phyloP scores from a whole-genome alignment of 2,888 invertebrate genomes.

The Crematogaster levior region DNA sequence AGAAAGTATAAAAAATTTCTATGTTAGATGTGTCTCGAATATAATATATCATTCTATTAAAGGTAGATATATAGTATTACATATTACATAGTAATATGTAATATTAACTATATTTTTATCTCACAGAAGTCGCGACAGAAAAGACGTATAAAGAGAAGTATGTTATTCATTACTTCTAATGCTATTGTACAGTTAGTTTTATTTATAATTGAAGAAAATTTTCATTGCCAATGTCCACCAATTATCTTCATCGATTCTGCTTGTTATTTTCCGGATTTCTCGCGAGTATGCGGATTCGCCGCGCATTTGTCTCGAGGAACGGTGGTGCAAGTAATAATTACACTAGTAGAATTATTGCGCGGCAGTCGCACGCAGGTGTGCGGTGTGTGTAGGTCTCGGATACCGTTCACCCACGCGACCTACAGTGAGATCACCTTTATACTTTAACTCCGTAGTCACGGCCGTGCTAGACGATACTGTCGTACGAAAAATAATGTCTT shows the following conservation, averaged over 20 bases:
- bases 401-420: constrained; percentile 77
- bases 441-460: constrained; percentile 75
- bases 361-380: constrained; percentile 64
- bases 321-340: constrained; percentile 57
- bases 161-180: not conserved
- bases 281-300: not conserved
- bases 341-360: constrained; percentile 42
- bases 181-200: not conserved
- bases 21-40: not conserved
- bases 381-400: constrained; percentile 56
- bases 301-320: constrained; percentile 19
- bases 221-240: not conserved
- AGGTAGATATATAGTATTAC: not conserved
- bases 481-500: constrained; percentile 59
- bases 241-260: not conserved
- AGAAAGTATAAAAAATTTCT: not conserved
- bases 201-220: not conserved
- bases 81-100: no score
- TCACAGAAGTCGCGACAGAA: not conserved
- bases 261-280: not conserved
- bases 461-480: constrained; percentile 41
- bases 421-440: constrained; percentile 80
- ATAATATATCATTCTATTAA: not conserved
- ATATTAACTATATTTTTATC: not conserved
- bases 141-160: not conserved